Conservation (phyloP, 1,140 invertebrate genomes). For the Pseudomyrmex sp. region DNA sequence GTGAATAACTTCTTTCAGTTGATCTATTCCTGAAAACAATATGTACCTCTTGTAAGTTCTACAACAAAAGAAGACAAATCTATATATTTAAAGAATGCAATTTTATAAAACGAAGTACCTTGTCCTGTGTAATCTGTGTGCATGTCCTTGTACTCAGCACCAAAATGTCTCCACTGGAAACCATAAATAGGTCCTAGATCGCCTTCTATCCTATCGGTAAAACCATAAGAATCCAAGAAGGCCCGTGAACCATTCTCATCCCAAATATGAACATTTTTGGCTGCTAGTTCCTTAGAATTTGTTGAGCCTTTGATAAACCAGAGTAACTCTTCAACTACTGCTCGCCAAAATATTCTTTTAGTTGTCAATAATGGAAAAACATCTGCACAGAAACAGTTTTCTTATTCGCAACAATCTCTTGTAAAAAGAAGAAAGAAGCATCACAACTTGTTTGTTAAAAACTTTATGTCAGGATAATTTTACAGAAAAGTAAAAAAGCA, state of each 20-base stretch:
- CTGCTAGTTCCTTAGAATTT: slow-evolving; percentile 94
- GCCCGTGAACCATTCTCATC: slow-evolving; percentile 97
- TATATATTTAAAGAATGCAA: slow-evolving; percentile 76
- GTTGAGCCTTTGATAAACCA: slow-evolving; percentile 98
- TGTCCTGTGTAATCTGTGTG: slow-evolving; percentile 93
- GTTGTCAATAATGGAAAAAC: slow-evolving; percentile 97
- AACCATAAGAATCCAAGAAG: slow-evolving; percentile 96
- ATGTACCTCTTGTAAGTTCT: not conserved
- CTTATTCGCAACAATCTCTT: not conserved
- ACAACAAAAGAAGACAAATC: not conserved
- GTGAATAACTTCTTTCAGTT: slow-evolving; percentile 94
- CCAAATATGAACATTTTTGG: slow-evolving; percentile 98
- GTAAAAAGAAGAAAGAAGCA: no score
- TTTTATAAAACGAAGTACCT: slow-evolving; percentile 87
- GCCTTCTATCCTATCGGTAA: slow-evolving; percentile 95
- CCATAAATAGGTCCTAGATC: slow-evolving; percentile 99
- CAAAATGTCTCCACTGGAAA: slow-evolving; percentile 99
- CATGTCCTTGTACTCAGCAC: slow-evolving; percentile 95
- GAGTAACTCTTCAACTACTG: slow-evolving; percentile 96
- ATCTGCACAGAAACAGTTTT: slow-evolving; percentile 78
- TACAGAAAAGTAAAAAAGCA: not conserved
- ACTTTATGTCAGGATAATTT: not conserved
- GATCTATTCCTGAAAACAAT: slow-evolving; percentile 90
- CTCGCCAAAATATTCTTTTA: slow-evolving; percentile 97
- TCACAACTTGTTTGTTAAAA: not conserved